Base-by-base conservation (phyloP, 1,140 invertebrate species). In the Drosophila repleta region DNA sequence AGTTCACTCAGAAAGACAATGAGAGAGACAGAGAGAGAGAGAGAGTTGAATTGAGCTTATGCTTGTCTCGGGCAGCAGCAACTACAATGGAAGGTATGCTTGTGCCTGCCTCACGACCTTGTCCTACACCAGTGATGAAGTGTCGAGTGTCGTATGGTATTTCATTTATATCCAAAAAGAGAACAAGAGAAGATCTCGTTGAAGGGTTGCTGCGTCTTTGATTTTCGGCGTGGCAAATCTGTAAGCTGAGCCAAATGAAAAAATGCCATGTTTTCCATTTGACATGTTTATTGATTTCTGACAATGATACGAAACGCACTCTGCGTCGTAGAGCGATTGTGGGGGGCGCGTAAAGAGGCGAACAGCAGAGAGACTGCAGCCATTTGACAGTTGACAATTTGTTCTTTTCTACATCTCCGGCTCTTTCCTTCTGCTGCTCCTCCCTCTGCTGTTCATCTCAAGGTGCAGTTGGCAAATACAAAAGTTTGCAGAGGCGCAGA, bases 301-400 rank as follows among this genome's bases (percentile, higher is more conserved):
- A 52, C 49, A 52, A 32, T 10, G 29, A 52, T 17, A 5, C 21
- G 11, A 32, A 52, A 17, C n/a, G 29, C 10, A 52, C 7, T 63
- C 24, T 41, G n/a, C n/a, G n/a, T n/a, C n/a, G n/a, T 52, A 29
- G 35, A 18, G n/a, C 15, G 46, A 39, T 41, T 51, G n/a, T 29
- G 7, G 2, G 29, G 29, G 29, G 29, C 29, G 6, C 8, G 29
- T 29, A 2, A 58, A 41, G n/a, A n/a, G 52, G 11, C 52, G 18
- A 35, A 17, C 13, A 15, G 45, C 29, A 61, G 24, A 61, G 57
- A 61, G 32, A 20, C 18, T 37, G 29, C 46, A 15, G 15, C 13
- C 57, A 61, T 46, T 61, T 61, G 45, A 3, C 43, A 61, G 57
- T 43, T 43, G 15, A 43, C 39, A 43, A 43, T 17, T 52, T 35